These are phyloP conservation scores for Melanostoma mellinum DNA, from an alignment of 2,888 invertebrate species.

Conservation along the genomic window DNA sequence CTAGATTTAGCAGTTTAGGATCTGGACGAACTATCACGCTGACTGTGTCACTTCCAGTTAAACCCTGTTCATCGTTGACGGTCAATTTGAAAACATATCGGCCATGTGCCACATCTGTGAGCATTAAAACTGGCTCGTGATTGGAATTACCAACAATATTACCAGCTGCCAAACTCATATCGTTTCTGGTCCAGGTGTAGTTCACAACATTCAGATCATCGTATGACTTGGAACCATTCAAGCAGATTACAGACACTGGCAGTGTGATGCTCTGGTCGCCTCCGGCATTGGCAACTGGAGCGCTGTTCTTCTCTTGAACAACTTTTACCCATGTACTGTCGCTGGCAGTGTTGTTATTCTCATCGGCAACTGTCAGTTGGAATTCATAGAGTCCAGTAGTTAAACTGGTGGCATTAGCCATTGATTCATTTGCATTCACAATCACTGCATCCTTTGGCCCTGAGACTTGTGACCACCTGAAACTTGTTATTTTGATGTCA, in stretches of 20 bases:
- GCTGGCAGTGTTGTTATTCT: conserved; percentile 90
- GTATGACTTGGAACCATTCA: conserved; percentile 92
- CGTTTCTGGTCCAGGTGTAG: conserved; percentile 92
- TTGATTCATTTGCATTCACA: conserved; percentile 84
- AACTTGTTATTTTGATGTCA: conserved; percentile 91
- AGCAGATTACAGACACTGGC: conserved; percentile 88
- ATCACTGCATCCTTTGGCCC: conserved; percentile 86
- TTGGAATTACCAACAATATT: conserved; percentile 90
- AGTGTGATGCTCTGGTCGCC: conserved; percentile 90
- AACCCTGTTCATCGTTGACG: conserved; percentile 95
- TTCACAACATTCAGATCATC: conserved; percentile 94
- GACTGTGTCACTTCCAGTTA: conserved; percentile 91
- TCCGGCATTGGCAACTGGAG: conserved; percentile 94
- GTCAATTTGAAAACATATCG: conserved; percentile 93
- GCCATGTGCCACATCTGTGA: conserved; percentile 93
- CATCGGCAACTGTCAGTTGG: conserved; percentile 91
- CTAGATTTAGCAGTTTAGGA: conserved; percentile 88
- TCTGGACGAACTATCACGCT: conserved; percentile 92
- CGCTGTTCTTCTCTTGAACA: conserved; percentile 94
- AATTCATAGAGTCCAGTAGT: conserved; percentile 93
- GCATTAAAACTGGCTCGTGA: conserved; percentile 89
- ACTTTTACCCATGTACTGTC: conserved; percentile 89
- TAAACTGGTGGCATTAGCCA: conserved; percentile 90
- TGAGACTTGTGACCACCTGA: conserved; percentile 91
- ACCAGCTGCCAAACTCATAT: conserved; percentile 91